These are phyloP conservation scores for Parus major DNA, from an alignment of 2,113 vertebrate genomes.

Conservation along the genomic window DNA sequence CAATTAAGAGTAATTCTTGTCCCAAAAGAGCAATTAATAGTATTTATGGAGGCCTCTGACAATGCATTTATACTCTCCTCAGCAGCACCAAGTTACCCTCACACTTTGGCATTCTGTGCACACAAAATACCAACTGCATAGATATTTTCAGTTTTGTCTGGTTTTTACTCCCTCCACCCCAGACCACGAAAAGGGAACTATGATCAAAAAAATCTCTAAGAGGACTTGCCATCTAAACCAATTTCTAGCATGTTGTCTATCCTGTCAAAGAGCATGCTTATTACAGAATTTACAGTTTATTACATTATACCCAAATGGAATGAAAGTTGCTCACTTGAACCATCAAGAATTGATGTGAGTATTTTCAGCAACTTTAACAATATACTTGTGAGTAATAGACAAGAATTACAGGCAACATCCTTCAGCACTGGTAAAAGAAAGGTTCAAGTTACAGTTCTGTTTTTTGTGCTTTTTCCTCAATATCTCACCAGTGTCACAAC, in stretches of 20 bases:
- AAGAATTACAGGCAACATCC: not conserved
- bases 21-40: not conserved
- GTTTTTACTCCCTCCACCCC: not conserved
- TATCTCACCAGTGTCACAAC: fast-evolving
- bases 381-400: fast-evolving
- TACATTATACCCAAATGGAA: fast-evolving
- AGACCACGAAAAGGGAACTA: not conserved
- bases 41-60: not conserved
- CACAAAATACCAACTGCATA: not conserved
- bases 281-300: not conserved
- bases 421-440: not conserved
- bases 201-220: not conserved
- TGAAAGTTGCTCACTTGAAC: not conserved
- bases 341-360: not conserved
- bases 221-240: not conserved
- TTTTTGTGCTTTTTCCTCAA: not conserved
- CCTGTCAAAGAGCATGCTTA: not conserved
- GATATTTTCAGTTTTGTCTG: not conserved
- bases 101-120: not conserved
- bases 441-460: not conserved
- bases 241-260: not conserved
- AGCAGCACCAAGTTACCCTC: not conserved
- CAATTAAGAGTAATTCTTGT: not conserved
- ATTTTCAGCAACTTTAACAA: not conserved
- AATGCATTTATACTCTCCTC: not conserved